Evolutionary conservation across 2,797 vertebrate genomes (phyloP).

Genomic region (Ctenosaura bakeri): DNA sequence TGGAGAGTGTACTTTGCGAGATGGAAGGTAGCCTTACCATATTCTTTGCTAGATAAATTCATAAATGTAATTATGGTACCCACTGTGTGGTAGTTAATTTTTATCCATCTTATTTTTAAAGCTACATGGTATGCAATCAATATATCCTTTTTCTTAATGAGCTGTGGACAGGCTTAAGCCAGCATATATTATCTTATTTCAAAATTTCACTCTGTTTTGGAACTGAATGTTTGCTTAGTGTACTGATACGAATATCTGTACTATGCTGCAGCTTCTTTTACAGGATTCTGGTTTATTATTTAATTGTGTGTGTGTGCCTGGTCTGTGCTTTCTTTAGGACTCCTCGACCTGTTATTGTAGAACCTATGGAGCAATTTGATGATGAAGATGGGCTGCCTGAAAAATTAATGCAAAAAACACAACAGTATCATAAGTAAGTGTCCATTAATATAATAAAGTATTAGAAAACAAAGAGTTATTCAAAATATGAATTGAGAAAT

Average conservation of each 20-base stretch:
- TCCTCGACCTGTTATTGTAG: conserved; percentile 94
- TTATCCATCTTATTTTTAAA: background rate
- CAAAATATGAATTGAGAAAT: background rate
- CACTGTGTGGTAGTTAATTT: background rate
- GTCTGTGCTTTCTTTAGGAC: conserved; percentile 81
- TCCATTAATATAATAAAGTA: conserved; percentile 8
- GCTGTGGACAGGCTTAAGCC: background rate
- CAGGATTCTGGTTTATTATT: background rate
- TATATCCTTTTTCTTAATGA: background rate
- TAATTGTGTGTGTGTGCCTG: background rate
- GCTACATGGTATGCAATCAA: background rate
- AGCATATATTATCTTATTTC: background rate
- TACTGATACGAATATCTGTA: background rate
- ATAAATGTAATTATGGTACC: background rate
- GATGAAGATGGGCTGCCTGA: conserved; percentile 95
- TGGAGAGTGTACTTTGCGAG: background rate
- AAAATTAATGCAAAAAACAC: conserved; percentile 92
- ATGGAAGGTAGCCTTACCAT: background rate
- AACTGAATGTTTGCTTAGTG: too few species aligned
- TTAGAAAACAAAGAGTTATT: background rate
- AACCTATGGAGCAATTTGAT: conserved; percentile 95
- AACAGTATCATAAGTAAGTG: conserved; percentile 94
- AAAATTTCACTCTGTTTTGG: background rate
- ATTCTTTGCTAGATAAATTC: background rate
- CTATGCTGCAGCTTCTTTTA: background rate